phyloP scores from a whole-genome alignment of 2,888 invertebrate species.

The Heteropelma amictum region DNA sequence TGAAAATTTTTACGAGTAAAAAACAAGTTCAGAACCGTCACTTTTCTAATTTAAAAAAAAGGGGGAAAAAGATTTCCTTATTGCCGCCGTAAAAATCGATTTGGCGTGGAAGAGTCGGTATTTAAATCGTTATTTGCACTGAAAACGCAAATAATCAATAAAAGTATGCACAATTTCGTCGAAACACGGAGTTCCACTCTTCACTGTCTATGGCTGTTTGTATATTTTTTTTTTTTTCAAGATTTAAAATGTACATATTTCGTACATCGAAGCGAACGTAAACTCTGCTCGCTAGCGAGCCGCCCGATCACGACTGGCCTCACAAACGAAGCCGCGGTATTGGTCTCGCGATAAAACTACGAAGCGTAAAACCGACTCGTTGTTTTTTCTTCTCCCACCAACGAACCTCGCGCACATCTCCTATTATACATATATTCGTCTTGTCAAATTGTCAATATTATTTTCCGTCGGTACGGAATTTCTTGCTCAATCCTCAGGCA shows the following conservation, averaged over 20 bases:
- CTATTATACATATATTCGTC: conserved; percentile 25
- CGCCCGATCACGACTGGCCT: conserved; percentile 53
- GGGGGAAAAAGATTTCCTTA: not conserved
- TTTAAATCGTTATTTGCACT: not conserved
- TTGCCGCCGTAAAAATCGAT: conserved; percentile 4
- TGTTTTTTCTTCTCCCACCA: conserved; percentile 32
- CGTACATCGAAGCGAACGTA: not conserved
- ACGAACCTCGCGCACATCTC: conserved; percentile 15
- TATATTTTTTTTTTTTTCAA: not conserved
- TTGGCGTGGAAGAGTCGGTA: not conserved
- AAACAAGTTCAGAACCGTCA: not conserved
- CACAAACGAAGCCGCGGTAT: conserved; percentile 7
- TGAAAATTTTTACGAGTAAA: not conserved
- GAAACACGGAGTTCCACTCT: too few relatives aligned
- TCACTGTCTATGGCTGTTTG: not conserved
- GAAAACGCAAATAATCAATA: too few relatives aligned
- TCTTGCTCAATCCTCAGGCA: not conserved
- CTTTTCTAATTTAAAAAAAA: not conserved
- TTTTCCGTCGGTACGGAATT: conserved; percentile 1
- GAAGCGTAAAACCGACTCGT: conserved; percentile 48
- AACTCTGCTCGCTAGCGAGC: conserved; percentile 38
- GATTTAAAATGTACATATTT: not conserved
- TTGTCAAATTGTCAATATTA: conserved; percentile 24
- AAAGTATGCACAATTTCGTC: too few relatives aligned
- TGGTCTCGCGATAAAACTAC: conserved; percentile 51